Evolutionary conservation across 2,113 vertebrate species (phyloP).

Genomic region (Bettongia penicillata): DNA sequence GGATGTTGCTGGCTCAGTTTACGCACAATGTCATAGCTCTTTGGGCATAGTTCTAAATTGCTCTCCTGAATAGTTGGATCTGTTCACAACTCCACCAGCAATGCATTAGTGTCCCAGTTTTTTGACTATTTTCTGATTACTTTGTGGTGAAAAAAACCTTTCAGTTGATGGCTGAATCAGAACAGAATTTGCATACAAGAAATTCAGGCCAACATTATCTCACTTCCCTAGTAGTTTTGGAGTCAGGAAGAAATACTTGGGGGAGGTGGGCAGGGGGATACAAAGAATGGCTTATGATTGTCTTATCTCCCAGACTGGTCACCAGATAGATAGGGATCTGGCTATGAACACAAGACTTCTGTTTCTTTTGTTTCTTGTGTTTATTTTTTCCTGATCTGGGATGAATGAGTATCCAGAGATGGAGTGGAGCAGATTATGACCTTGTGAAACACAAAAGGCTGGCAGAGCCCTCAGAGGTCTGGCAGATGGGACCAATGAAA

Average conservation of each 20-base stretch:
- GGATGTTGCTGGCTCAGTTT: no score
- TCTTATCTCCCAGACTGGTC: background rate
- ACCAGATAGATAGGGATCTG: background rate
- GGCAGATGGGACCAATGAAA: background rate
- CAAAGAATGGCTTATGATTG: background rate
- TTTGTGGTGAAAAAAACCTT: background rate
- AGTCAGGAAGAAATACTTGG: background rate
- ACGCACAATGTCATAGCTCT: no score
- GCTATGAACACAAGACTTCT: background rate
- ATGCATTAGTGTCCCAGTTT: background rate
- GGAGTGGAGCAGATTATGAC: background rate
- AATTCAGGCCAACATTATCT: background rate
- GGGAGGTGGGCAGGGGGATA: background rate
- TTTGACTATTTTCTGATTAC: background rate
- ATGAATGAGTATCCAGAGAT: background rate
- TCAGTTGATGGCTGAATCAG: background rate
- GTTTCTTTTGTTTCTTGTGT: background rate
- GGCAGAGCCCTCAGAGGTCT: background rate
- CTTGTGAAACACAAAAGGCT: background rate
- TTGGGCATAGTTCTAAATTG: no score
- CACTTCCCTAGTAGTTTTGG: background rate
- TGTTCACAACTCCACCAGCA: no score
- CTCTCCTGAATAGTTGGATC: no score
- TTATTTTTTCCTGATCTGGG: background rate
- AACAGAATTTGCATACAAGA: background rate